Conservation (phyloP, 1,140 invertebrate genomes). For the Helicoverpa armigera region DNA sequence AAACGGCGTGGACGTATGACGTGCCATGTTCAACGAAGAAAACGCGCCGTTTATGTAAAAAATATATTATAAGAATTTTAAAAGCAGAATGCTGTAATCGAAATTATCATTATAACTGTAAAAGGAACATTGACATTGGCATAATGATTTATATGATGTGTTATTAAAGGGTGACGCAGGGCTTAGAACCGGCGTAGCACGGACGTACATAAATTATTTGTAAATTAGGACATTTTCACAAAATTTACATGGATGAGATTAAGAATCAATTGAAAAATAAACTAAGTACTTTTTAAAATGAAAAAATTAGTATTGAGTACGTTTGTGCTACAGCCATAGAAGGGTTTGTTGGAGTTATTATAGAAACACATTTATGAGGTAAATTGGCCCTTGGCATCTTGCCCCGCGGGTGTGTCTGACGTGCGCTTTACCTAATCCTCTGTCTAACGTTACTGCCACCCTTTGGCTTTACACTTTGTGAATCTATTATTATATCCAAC, state of each 20-base stretch:
- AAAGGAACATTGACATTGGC: constrained; percentile 42
- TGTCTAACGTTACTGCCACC: constrained; percentile 22
- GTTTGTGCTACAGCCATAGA: background rate
- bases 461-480: constrained; percentile 27
- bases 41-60: background rate
- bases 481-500: constrained; percentile 24
- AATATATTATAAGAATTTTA: background rate
- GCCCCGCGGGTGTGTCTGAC: background rate
- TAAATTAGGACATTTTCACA: too few species aligned
- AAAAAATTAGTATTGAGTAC: too few species aligned
- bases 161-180: background rate
- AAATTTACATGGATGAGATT: too few species aligned
- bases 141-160: constrained; percentile 6
- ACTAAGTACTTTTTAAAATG: too few species aligned
- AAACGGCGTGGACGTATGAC: constrained; percentile 6
- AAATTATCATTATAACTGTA: background rate
- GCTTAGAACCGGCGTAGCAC: background rate
- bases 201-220: too few species aligned
- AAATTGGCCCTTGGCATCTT: constrained; percentile 8
- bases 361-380: background rate
- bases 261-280: too few species aligned
- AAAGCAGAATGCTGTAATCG: constrained; percentile 2
- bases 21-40: background rate
- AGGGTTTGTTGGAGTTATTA: constrained; percentile 12
- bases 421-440: constrained; percentile 10